Evolutionary conservation across 64 coral and sea anemone genomes (phyloP), one percentile per base, ranked within the genome.

Genomic region (Porites australiensis): DNA sequence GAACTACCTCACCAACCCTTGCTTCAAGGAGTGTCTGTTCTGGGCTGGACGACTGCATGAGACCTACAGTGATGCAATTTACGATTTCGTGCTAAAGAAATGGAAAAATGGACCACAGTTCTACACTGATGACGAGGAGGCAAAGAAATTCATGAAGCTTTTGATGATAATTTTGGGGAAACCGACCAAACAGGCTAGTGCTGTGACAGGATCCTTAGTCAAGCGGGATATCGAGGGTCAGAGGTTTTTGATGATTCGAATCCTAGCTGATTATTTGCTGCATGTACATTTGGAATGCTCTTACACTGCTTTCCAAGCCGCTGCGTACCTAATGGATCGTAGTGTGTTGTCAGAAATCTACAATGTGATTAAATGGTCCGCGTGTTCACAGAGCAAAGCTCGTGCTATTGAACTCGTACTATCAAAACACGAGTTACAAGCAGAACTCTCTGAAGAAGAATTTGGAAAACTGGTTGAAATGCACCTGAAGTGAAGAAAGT

Each of bases 161-260:
- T 77, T 96, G 13, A 93, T 90, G 95, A 73, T 96, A 61, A 77
- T 89, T 64, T 87, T 96, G 3, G 95, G 95, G 19, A 96, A 93
- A 77, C 95, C 95, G 18, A 93, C 95, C 51, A 93, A 96, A 19
- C 95, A 96, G 84, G 81, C 95, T 0, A n/a, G 50, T 67, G 90
- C 90, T 45, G 91, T 93, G 11, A 96, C 90, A 37, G 90, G 90
- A 2, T 89, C 95, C 9, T 64, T 90, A n/a, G 70, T 78, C 0
- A 72, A 77, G 53, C 63, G 57, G 63, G 44, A 45, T 3, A 50
- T 86, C 0, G 79, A 89, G n/a, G 87, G 80, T 16, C 61, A 80
- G 47, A 93, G 50, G 54, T 96, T 96, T 72, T 0, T 93, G 1
- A 22, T 93, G 44, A 78, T 93, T 46, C 70, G 90, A 12, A 9